A percentile compares a stretch with the other conserved stretches of the same genome.
phyloP scores from a whole-genome alignment of 2,888 invertebrate species.

The Spisula subtruncata region DNA sequence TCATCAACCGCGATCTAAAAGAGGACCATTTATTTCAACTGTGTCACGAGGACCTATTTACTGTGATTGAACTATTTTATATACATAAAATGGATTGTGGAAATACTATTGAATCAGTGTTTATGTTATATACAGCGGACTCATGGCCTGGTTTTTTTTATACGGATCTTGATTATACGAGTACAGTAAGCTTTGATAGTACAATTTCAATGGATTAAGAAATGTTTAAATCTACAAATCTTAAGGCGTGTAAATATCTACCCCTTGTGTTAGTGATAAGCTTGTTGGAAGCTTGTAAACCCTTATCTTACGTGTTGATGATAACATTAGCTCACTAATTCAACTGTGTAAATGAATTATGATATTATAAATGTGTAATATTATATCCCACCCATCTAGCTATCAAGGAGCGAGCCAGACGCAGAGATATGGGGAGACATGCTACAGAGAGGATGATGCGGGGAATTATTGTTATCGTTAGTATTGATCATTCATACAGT shows the following conservation, averaged over 20 bases:
- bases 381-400: constrained; percentile 23
- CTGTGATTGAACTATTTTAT: neutral
- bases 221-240: constrained; percentile 2
- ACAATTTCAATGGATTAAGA: neutral
- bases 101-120: neutral
- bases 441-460: neutral
- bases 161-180: neutral
- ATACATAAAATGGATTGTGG: neutral
- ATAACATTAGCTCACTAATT: neutral
- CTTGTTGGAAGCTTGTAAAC: neutral
- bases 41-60: constrained; percentile 13
- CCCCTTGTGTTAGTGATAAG: neutral
- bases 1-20: neutral
- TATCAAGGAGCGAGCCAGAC: neutral
- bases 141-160: constrained; percentile 5
- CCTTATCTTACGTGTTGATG: neutral
- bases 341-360: neutral
- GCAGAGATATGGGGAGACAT: neutral
- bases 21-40: neutral
- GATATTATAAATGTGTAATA: neutral
- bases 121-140: neutral
- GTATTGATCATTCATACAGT: neutral
- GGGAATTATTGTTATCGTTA: neutral
- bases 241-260: neutral
- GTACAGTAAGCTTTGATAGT: neutral